Conservation (phyloP, 2,888 invertebrate species). For the Ischnus inquisitorius region DNA sequence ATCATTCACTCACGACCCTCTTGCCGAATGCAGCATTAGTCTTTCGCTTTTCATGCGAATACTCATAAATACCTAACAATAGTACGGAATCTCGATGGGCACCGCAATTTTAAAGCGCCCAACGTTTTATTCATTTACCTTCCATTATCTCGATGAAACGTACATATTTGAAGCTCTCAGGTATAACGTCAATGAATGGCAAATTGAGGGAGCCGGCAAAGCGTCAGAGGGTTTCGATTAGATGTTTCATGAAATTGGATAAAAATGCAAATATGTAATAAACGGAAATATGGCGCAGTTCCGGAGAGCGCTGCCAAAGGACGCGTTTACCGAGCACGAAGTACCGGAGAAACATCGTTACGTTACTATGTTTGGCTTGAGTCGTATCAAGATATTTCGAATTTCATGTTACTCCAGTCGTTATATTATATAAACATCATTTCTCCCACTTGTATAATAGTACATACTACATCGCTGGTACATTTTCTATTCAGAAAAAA, state of each 20-base stretch:
- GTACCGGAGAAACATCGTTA: no score
- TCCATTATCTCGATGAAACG: slow-evolving; percentile 29
- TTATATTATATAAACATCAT: no score
- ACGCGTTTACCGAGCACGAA: no score
- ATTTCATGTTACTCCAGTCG: no score
- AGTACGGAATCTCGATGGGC: background rate
- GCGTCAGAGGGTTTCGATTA: background rate
- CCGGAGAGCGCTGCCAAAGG: background rate
- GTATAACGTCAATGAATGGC: background rate
- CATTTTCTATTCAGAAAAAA: no score
- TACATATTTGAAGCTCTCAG: background rate
- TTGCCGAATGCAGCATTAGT: slow-evolving; percentile 2
- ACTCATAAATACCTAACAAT: slow-evolving; percentile 19
- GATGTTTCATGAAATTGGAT: background rate
- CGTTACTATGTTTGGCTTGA: no score
- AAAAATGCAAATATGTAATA: slow-evolving; percentile 5
- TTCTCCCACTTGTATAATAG: no score
- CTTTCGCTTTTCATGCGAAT: slow-evolving; percentile 51
- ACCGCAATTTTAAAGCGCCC: background rate
- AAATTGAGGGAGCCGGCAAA: background rate
- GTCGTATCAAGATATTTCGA: no score
- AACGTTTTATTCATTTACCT: background rate
- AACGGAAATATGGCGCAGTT: background rate
- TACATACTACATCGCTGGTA: no score
- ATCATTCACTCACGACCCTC: no score